These are phyloP conservation scores for Lymantria monacha DNA, from an alignment of 2,888 invertebrate genomes.

Conservation along the genomic window DNA sequence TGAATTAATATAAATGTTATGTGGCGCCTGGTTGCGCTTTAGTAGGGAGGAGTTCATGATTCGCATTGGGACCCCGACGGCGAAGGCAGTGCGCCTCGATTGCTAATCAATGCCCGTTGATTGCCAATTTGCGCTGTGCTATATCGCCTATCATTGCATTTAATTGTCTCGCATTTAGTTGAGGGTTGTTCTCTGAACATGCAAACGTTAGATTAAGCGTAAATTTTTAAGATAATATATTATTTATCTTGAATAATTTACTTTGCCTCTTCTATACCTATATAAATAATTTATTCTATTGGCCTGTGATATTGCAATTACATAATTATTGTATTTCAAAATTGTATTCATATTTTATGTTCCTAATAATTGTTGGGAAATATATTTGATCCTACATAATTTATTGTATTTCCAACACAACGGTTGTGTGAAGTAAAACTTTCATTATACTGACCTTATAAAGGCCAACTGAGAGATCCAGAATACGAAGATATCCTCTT, in stretches of 20 bases:
- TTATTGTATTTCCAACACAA: constrained; percentile 34
- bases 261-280: too few species aligned
- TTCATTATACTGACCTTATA: constrained; percentile 26
- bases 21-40: constrained; percentile 42
- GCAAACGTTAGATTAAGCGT: neutral
- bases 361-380: too few species aligned
- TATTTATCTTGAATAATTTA: too few species aligned
- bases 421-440: constrained; percentile 26
- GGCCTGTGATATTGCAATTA: too few species aligned
- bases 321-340: too few species aligned
- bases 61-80: constrained; percentile 28
- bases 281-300: too few species aligned
- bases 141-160: constrained; percentile 55
- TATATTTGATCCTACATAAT: constrained; percentile 12
- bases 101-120: constrained; percentile 62
- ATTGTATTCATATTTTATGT: too few species aligned
- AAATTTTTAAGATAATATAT: too few species aligned
- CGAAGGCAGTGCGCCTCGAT: constrained; percentile 33
- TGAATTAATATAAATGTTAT: constrained; percentile 54
- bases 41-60: constrained; percentile 15
- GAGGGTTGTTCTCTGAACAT: constrained; percentile 21
- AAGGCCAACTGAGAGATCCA: constrained; percentile 32
- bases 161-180: constrained; percentile 13
- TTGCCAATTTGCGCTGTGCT: constrained; percentile 69
- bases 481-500: constrained; percentile 34